These are phyloP conservation scores for Rhineura floridana DNA, from an alignment of 2,113 vertebrate genomes.

Conservation along the genomic window DNA sequence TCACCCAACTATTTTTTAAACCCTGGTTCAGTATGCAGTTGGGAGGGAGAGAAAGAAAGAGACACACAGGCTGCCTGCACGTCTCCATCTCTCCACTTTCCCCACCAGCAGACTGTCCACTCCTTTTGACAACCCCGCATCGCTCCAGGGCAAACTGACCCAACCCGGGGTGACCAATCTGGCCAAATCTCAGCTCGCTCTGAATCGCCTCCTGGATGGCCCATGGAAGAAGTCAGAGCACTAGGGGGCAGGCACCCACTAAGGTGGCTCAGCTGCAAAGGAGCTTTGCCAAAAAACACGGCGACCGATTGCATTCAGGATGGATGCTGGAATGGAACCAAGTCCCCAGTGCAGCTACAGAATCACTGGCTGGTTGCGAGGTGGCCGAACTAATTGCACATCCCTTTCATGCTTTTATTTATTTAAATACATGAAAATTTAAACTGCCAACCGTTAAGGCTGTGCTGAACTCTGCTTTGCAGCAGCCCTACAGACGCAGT, in stretches of 20 bases:
- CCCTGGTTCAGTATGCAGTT: too few species aligned
- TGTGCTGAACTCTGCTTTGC: not conserved
- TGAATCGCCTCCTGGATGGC: too few species aligned
- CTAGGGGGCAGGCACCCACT: not conserved
- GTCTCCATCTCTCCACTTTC: too few species aligned
- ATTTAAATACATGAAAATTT: conserved; percentile 4
- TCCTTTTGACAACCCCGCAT: too few species aligned
- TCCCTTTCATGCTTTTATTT: not conserved
- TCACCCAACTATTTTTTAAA: too few species aligned
- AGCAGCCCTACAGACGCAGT: not conserved
- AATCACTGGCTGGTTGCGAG: not conserved
- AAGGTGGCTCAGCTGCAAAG: not conserved
- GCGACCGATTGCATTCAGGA: not conserved
- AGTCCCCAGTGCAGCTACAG: not conserved
- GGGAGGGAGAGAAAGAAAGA: too few species aligned
- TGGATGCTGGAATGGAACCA: not conserved
- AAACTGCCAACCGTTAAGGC: not conserved
- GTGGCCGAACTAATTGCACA: not conserved
- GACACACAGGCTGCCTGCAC: too few species aligned
- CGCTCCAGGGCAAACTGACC: too few species aligned
- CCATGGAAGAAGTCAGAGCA: not conserved
- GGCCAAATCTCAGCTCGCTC: too few species aligned
- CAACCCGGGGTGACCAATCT: too few species aligned
- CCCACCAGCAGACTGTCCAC: too few species aligned
- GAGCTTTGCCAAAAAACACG: not conserved